Percentiles rank a stretch among this genome's conserved stretches.
Evolutionary conservation across 53 echinoderm and acorn worm genomes (phyloP).

Genomic region (Antedon mediterranea): DNA sequence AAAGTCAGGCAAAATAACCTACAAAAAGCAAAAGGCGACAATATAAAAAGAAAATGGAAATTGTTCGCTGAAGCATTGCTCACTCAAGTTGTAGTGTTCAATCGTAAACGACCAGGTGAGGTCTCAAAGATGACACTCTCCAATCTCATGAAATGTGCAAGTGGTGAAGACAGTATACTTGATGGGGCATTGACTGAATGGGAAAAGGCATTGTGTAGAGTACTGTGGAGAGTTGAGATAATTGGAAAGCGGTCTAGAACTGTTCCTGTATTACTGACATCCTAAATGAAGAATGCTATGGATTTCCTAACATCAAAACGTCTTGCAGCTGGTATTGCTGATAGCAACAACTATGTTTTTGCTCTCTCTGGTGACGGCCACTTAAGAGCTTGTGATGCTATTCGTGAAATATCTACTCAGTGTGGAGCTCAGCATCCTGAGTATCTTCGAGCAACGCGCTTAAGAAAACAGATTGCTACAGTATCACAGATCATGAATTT

Average conservation of each 20-base stretch:
- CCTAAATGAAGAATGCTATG: neutral
- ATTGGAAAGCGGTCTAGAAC: neutral
- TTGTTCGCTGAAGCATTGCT: neutral
- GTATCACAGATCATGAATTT: conserved; percentile 50
- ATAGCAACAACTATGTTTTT: conserved; percentile 39
- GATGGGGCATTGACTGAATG: neutral
- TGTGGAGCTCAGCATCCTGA: conserved; percentile 56
- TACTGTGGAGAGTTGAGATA: conserved; percentile 2
- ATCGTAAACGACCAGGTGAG: neutral
- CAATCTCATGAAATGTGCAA: neutral
- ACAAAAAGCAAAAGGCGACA: conserved; percentile 3
- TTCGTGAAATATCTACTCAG: conserved; percentile 35
- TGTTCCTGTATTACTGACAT: neutral
- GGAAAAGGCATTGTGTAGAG: conserved; percentile 4
- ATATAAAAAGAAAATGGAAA: neutral
- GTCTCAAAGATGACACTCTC: conserved; percentile 1
- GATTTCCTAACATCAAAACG: neutral
- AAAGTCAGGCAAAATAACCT: conserved; percentile 1
- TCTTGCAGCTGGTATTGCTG: conserved; percentile 3
- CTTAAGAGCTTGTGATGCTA: conserved; percentile 33
- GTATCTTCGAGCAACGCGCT: conserved; percentile 35
- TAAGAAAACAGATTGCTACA: conserved; percentile 57
- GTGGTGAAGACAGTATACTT: neutral
- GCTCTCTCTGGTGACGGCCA: conserved; percentile 21
- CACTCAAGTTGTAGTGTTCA: conserved; percentile 1